phyloP scores from a whole-genome alignment of 1,140 invertebrate genomes.

The Ceratina japonica region DNA sequence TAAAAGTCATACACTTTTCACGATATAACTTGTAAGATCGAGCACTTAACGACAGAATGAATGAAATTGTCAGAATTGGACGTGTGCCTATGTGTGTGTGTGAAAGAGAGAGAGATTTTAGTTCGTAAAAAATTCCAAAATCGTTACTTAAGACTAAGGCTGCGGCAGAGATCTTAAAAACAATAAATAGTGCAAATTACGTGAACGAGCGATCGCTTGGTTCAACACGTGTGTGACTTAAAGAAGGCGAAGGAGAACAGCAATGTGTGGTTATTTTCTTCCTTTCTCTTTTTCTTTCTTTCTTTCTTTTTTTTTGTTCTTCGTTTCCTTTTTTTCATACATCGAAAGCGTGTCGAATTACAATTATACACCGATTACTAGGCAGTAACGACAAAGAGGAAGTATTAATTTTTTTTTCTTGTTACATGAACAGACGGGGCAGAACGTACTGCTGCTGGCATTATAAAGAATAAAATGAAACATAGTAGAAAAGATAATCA shows the following conservation, averaged over 20 bases:
- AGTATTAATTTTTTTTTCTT: conserved; percentile 57
- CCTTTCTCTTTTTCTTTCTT: background rate
- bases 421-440: conserved; percentile 21
- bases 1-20: background rate
- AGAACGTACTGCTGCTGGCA: conserved; percentile 38
- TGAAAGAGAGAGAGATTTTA: background rate
- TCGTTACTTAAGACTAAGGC: conserved; percentile 49
- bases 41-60: conserved; percentile 3
- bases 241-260: background rate
- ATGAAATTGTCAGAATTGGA: background rate
- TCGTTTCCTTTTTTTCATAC: conserved; percentile 7
- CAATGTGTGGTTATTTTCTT: conserved; percentile 17
- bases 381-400: conserved; percentile 51
- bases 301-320: background rate
- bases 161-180: conserved; percentile 48
- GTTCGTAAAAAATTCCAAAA: conserved; percentile 6
- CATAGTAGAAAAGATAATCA: conserved; percentile 16
- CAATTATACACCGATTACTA: conserved; percentile 52
- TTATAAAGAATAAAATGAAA: conserved; percentile 44
- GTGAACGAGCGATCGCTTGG: conserved; percentile 15
- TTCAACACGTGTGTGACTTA: conserved; percentile 15
- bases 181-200: too few relatives aligned
- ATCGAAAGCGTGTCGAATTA: conserved; percentile 24
- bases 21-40: background rate
- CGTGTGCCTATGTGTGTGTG: too few relatives aligned